phyloP scores from a whole-genome alignment of 2,797 vertebrate genomes.

The Peromyscus nudipes region DNA sequence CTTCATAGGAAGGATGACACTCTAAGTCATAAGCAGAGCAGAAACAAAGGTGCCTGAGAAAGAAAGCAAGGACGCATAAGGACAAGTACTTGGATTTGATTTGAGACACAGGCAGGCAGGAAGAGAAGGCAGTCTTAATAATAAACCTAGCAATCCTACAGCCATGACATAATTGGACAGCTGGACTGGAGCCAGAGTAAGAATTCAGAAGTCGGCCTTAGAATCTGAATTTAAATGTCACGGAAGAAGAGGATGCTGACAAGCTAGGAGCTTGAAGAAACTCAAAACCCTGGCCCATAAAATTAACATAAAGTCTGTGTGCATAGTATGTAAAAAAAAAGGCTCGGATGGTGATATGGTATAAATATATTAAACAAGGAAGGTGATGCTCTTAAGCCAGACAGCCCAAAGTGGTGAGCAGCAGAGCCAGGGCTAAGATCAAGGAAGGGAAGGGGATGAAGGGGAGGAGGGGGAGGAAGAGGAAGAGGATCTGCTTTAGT shows the following conservation, averaged over 20 bases:
- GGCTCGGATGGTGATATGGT: background rate
- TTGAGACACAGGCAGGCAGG: background rate
- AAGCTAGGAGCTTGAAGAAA: background rate
- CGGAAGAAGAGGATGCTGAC: background rate
- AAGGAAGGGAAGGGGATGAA: slow-evolving; percentile 80
- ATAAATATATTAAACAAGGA: slow-evolving; percentile 43
- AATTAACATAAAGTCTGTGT: slow-evolving; percentile 44
- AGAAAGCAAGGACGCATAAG: background rate
- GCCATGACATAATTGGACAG: background rate
- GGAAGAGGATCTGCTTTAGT: slow-evolving; percentile 92
- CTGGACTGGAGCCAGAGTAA: background rate
- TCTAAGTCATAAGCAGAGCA: slow-evolving; percentile 11
- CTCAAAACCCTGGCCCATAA: slow-evolving; percentile 38
- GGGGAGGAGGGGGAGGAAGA: slow-evolving; percentile 68
- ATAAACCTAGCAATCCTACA: slow-evolving; percentile 18
- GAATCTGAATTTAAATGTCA: slow-evolving; percentile 60
- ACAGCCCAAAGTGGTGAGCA: background rate
- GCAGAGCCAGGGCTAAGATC: background rate
- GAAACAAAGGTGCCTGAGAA: slow-evolving; percentile 37
- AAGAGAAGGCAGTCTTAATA: background rate
- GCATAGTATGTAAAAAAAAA: background rate
- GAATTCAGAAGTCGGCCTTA: slow-evolving; percentile 37
- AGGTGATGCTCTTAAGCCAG: background rate
- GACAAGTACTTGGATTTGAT: slow-evolving; percentile 11
- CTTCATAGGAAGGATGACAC: background rate